Percentiles rank a stretch among this genome's conserved stretches.
These are phyloP conservation scores for Macquaria ambigua DNA, from an alignment of 2,113 vertebrate genomes.

Conservation along the genomic window DNA sequence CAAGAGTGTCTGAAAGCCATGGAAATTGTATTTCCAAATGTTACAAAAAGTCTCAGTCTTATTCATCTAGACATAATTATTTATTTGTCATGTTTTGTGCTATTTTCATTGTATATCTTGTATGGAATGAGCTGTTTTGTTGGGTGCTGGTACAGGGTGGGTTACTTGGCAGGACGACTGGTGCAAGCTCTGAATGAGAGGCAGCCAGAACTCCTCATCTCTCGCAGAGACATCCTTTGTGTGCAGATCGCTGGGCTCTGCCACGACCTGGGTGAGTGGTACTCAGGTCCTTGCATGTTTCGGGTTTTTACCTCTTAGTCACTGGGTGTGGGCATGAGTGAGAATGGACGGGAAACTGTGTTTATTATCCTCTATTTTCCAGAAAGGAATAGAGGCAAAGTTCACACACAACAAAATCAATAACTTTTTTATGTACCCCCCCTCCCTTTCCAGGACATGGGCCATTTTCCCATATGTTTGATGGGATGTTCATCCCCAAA, in stretches of 20 bases:
- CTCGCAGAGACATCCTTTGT: conserved; percentile 89
- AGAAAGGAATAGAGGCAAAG: background rate
- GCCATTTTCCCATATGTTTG: conserved; percentile 98
- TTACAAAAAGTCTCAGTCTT: background rate
- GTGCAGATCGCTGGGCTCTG: conserved; percentile 97
- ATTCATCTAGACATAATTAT: background rate
- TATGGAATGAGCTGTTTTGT: background rate
- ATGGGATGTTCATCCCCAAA: conserved; percentile 92
- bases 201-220: conserved; percentile 91
- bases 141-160: conserved; percentile 79
- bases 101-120: accelerated
- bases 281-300: background rate
- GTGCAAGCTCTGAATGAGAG: conserved; percentile 85
- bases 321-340: background rate
- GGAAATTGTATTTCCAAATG: background rate
- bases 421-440: background rate
- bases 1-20: background rate
- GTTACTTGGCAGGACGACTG: conserved; percentile 90
- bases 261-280: conserved; percentile 91
- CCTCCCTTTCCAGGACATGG: conserved; percentile 90
- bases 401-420: background rate
- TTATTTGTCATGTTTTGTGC: background rate
- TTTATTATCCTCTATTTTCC: background rate
- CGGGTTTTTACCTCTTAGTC: background rate
- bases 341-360: background rate